These are phyloP conservation scores for Cotesia vestalis DNA, from an alignment of 1,140 invertebrate species.

Conservation along the genomic window DNA sequence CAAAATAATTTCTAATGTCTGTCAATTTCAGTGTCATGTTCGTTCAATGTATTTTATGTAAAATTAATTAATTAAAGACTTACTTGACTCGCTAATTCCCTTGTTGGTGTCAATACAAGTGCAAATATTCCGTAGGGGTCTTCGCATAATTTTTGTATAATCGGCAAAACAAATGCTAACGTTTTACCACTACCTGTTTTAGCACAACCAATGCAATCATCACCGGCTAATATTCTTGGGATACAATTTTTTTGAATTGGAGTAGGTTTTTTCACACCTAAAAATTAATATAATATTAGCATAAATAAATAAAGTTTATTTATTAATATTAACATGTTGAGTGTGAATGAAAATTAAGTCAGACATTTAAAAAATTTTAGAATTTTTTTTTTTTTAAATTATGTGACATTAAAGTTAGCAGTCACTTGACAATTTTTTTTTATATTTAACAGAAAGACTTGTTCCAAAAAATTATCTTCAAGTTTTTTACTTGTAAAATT, in stretches of 20 bases:
- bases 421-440: too few species aligned
- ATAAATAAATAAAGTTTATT: background rate
- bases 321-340: too few species aligned
- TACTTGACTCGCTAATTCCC: constrained; percentile 90
- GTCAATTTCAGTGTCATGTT: too few species aligned
- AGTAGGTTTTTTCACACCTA: constrained; percentile 83
- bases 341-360: too few species aligned
- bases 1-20: too few species aligned
- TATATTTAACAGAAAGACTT: too few species aligned
- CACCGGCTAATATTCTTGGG: constrained; percentile 80
- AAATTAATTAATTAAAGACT: constrained; percentile 32
- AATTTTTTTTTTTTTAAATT: too few species aligned
- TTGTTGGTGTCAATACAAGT: constrained; percentile 93
- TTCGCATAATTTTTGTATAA: constrained; percentile 89
- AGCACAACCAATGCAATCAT: constrained; percentile 93
- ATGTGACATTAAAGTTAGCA: too few species aligned
- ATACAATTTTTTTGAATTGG: constrained; percentile 87
- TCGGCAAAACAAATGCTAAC: constrained; percentile 94
- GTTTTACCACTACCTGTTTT: constrained; percentile 99
- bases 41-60: constrained; percentile 13
- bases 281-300: constrained; percentile 37
- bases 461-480: too few species aligned
- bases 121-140: constrained; percentile 96
- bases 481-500: background rate
- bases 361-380: too few species aligned